These are phyloP conservation scores for Chaitophorus viminalis DNA, from an alignment of 2,888 invertebrate species.

Conservation along the genomic window DNA sequence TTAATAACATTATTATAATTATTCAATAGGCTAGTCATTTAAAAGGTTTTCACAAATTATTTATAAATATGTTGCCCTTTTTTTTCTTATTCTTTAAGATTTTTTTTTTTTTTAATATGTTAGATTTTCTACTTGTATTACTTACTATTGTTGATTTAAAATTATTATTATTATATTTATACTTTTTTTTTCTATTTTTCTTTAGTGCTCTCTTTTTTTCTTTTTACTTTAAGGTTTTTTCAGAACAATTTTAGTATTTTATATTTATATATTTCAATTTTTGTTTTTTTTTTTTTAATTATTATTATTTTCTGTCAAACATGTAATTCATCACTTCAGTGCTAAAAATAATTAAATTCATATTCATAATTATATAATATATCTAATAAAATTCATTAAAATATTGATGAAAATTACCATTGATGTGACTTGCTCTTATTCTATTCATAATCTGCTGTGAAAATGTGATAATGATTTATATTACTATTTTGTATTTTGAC, in stretches of 20 bases:
- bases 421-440: conserved; percentile 33
- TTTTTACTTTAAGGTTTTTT: not conserved
- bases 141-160: not conserved
- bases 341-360: not conserved
- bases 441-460: conserved; percentile 47
- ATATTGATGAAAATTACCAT: conserved; percentile 2
- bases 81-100: conserved; percentile 10
- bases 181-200: not conserved
- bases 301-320: not conserved
- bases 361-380: not conserved
- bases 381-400: not conserved
- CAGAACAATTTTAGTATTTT: no score
- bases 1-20: not conserved
- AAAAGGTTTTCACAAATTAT: not conserved
- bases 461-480: conserved; percentile 54
- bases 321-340: not conserved
- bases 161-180: not conserved
- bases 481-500: conserved; percentile 52
- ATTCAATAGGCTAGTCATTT: conserved; percentile 51
- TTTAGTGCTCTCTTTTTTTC: no score
- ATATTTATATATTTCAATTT: not conserved
- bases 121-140: not conserved
- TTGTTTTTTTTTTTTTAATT: not conserved
- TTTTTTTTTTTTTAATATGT: not conserved
- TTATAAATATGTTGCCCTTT: not conserved